These are phyloP conservation scores for Rhynchotus rufescens DNA, from an alignment of 2,797 vertebrate species.

Conservation along the genomic window DNA sequence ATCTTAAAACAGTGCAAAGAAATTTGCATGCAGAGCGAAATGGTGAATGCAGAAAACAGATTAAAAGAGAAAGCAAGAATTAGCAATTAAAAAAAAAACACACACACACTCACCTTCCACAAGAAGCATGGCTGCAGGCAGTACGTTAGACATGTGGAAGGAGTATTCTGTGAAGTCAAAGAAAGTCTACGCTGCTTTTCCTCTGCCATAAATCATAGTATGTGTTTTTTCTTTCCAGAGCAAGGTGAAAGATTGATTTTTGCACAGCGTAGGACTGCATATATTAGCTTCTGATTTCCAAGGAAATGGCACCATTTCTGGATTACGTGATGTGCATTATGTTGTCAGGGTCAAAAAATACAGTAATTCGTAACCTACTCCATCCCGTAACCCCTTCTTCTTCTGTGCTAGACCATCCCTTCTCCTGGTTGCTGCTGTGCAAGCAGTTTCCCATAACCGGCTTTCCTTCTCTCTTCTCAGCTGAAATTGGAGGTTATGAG, in stretches of 20 bases:
- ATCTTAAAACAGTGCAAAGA: slow-evolving; percentile 22
- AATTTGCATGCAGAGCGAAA: neutral
- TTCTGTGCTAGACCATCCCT: neutral
- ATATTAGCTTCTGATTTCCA: slow-evolving; percentile 54
- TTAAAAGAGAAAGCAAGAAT: neutral
- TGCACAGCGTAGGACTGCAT: slow-evolving; percentile 21
- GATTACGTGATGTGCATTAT: neutral
- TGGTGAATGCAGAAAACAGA: neutral
- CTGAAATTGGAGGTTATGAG: neutral
- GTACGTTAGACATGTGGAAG: slow-evolving; percentile 27
- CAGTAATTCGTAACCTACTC: neutral
- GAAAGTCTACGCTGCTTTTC: slow-evolving; percentile 54
- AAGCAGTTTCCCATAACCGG: neutral
- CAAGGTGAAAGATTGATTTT: slow-evolving; percentile 48
- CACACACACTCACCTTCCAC: neutral
- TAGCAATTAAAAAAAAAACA: neutral
- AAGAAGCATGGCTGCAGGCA: slow-evolving; percentile 28
- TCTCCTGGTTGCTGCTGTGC: neutral
- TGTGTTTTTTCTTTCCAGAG: neutral
- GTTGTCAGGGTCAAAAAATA: slow-evolving; percentile 23
- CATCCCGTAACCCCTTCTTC: neutral
- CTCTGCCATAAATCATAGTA: slow-evolving; percentile 64
- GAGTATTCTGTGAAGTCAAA: slow-evolving; percentile 35
- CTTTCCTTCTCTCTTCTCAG: neutral
- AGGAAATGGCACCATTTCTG: slow-evolving; percentile 38